Conservation (phyloP, 1,140 invertebrate genomes). For the Ostrea edulis region DNA sequence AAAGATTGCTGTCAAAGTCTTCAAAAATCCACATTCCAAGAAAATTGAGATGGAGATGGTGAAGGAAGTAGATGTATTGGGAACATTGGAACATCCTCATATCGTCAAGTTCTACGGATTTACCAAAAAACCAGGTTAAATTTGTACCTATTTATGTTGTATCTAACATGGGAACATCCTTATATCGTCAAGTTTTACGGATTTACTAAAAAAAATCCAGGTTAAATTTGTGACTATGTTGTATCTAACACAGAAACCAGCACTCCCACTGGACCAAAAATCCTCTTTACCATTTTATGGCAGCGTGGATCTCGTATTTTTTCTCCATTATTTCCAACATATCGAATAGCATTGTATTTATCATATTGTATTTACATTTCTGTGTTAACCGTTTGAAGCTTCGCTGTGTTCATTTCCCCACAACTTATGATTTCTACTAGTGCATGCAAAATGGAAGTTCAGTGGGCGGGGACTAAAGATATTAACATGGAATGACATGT, state of each 20-base stretch:
- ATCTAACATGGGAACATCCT: background rate
- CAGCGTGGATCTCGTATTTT: too few species aligned
- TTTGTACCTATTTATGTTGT: background rate
- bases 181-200: conserved; percentile 45
- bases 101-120: conserved; percentile 48
- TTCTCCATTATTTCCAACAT: too few species aligned
- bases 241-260: background rate
- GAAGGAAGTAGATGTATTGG: conserved; percentile 3
- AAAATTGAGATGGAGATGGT: conserved; percentile 6
- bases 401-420: too few species aligned
- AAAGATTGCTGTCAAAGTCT: background rate
- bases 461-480: too few species aligned
- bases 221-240: background rate
- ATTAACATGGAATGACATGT: too few species aligned
- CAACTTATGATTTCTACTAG: too few species aligned
- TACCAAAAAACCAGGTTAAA: conserved; percentile 30
- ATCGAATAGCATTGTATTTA: too few species aligned
- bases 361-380: too few species aligned
- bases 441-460: too few species aligned
- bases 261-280: too few species aligned
- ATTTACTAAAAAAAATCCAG: conserved; percentile 22
- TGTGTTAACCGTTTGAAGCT: too few species aligned
- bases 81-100: conserved; percentile 17
- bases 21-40: background rate
- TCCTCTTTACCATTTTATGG: too few species aligned